Conservation (phyloP, 2,113 vertebrate species). For the Lutjanus erythropterus region DNA sequence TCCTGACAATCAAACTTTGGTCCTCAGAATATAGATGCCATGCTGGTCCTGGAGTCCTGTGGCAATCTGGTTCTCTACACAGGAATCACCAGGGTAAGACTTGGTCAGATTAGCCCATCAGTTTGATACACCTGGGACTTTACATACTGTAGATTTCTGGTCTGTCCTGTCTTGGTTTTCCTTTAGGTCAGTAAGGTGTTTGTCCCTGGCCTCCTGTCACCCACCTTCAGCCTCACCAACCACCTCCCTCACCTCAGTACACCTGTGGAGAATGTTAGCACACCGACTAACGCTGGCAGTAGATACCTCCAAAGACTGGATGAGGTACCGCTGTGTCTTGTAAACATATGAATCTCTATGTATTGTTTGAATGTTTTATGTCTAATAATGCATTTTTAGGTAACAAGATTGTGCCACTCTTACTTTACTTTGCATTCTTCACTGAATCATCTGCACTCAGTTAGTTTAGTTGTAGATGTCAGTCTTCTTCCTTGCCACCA, state of each 20-base stretch:
- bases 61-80: conserved; percentile 96
- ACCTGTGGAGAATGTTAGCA: conserved; percentile 88
- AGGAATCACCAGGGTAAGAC: conserved; percentile 90
- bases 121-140: background rate
- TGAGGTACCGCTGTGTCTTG: conserved; percentile 84
- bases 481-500: background rate
- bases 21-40: conserved; percentile 88
- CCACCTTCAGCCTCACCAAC: conserved; percentile 88
- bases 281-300: conserved; percentile 88
- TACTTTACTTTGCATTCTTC: background rate
- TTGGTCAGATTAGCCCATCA: background rate
- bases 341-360: background rate
- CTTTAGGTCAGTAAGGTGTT: conserved; percentile 95
- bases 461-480: background rate
- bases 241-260: conserved; percentile 87
- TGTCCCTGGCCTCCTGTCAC: conserved; percentile 90
- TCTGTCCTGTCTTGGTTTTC: conserved; percentile 4
- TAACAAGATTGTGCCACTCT: background rate
- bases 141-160: background rate
- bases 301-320: conserved; percentile 91
- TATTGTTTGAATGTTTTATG: background rate
- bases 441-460: background rate
- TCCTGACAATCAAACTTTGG: background rate
- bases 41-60: conserved; percentile 93
- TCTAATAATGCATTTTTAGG: background rate